A percentile compares a stretch with the other conserved stretches of the same genome.
Evolutionary conservation across 1,140 invertebrate species (phyloP).

Genomic region (Drosophila auraria): DNA sequence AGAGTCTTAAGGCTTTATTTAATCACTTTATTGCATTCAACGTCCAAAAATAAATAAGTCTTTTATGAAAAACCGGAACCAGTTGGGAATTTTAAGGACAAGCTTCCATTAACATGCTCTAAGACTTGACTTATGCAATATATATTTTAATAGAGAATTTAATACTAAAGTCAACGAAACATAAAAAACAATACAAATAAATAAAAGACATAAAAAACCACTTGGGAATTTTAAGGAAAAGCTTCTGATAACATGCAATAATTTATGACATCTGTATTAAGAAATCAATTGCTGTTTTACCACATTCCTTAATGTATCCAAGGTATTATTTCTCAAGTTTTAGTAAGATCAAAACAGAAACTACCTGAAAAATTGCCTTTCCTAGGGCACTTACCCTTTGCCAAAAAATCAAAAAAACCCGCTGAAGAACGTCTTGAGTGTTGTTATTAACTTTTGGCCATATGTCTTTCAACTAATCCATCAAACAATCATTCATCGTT

Average conservation of each 20-base stretch:
- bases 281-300: too few species aligned
- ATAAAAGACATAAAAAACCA: neutral
- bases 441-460: slow-evolving; percentile 42
- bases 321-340: neutral
- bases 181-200: too few species aligned
- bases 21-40: too few species aligned
- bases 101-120: too few species aligned
- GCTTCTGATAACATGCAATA: neutral
- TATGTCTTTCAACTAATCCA: slow-evolving; percentile 68
- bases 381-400: slow-evolving; percentile 26
- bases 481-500: slow-evolving; percentile 63
- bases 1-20: neutral
- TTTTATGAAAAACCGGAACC: too few species aligned
- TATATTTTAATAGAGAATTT: too few species aligned
- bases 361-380: neutral
- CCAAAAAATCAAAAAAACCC: neutral
- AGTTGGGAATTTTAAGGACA: too few species aligned
- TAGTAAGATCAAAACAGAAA: neutral
- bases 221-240: neutral
- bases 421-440: slow-evolving; percentile 7
- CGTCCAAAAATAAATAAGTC: too few species aligned
- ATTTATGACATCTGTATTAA: neutral
- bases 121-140: too few species aligned
- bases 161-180: too few species aligned
- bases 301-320: neutral